Base-by-base conservation (phyloP, 2,113 vertebrate genomes). In the Heteronetta atricapilla region DNA sequence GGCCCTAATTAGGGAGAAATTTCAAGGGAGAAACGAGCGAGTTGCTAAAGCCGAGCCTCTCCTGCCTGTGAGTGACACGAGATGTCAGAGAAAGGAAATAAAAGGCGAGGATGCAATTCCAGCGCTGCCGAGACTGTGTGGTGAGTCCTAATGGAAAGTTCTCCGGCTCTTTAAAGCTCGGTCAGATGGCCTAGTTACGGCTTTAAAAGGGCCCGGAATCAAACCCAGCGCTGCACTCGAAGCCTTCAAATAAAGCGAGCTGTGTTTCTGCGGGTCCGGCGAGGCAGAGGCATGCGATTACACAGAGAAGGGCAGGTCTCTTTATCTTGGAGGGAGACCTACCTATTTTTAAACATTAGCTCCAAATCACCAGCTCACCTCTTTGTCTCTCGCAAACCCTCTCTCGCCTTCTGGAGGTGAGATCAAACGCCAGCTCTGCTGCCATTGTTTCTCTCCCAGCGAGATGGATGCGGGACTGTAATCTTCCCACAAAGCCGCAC, bases 311-410 rank as follows among this genome's bases (percentile, higher is more conserved):
- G 96, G 94, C 95, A 97, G 90, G 85, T 93, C 92, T 95, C 97
- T 97, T 97, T 96, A 95, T 97, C 97, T 97, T 97, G 95, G 96
- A 97, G 97, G 97, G 97, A 98, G 97, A 97, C 95, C 97, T 97
- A 94, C 95, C 97, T 98, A 97, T 97, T 96, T 97, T 96, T 95
- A 94, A 97, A 97, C 92, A 94, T 96, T 92, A 94, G 97, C 92
- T 97, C 89, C 87, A 94, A 96, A 91, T 86, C 91, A 96, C 92
- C 88, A 69, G 89, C 76, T 94, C 95, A 91, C 89, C 93, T 95
- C 96, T 96, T 96, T 96, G 95, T 94, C 94, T 96, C 95, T 86
- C 84, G 86, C 83, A 95, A 91, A 82, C 86, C 88, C 72, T 95
- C 59, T 96, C 89, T 96, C 31, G 68, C 93, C 84, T 97, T 97